Evolutionary conservation across 1,140 invertebrate species (phyloP).

Genomic region (Whitmania pigra): DNA sequence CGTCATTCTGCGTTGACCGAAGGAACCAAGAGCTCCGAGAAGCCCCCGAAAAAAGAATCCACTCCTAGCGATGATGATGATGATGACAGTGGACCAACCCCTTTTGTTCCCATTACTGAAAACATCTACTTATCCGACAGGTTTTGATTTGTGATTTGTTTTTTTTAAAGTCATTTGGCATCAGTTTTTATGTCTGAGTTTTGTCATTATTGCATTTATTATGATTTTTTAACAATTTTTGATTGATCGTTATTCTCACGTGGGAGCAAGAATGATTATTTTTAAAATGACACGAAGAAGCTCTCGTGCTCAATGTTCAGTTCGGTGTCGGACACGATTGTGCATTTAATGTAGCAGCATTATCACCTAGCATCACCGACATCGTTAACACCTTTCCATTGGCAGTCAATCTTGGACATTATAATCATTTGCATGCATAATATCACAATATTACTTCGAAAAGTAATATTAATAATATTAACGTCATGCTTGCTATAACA

Average conservation of each 20-base stretch:
- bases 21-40: slow-evolving; percentile 10
- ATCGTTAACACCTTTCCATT: too few species aligned
- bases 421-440: too few species aligned
- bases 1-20: slow-evolving; percentile 21
- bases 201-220: background rate
- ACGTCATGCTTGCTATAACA: too few species aligned
- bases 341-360: too few species aligned
- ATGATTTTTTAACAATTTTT: background rate
- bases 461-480: too few species aligned
- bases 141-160: slow-evolving; percentile 26
- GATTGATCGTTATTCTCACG: background rate
- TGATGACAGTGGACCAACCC: background rate
- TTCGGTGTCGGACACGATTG: too few species aligned
- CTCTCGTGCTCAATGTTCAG: too few species aligned
- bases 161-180: background rate
- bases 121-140: slow-evolving; percentile 58
- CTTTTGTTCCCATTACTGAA: slow-evolving; percentile 63
- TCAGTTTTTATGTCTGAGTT: background rate
- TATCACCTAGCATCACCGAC: too few species aligned
- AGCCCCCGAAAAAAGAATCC: too few species aligned
- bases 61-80: slow-evolving; percentile 10
- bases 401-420: too few species aligned
- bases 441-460: too few species aligned
- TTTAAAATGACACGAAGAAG: background rate
- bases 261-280: background rate